Evolutionary conservation across 92 coral and sea anemone species (phyloP).

Genomic region (Pocillopora grandis): DNA sequence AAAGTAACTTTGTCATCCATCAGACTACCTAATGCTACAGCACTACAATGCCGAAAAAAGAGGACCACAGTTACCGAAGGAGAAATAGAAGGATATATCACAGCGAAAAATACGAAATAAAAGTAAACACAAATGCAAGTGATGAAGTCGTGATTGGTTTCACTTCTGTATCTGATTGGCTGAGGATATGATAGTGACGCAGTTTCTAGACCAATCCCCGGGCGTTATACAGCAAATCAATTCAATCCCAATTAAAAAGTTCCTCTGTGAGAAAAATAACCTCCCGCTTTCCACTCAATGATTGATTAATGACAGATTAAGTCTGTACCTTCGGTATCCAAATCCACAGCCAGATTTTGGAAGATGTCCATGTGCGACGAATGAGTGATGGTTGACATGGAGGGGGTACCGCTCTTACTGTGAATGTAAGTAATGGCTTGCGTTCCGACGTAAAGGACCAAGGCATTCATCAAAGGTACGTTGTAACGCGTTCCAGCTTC

Average conservation of each 20-base stretch:
- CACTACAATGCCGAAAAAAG: neutral
- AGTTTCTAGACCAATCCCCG: too few species aligned
- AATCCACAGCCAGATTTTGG: slow-evolving; percentile 97
- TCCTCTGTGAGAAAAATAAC: neutral
- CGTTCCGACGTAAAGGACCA: slow-evolving; percentile 97
- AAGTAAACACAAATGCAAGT: too few species aligned
- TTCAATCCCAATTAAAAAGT: neutral
- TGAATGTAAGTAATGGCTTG: slow-evolving; percentile 98
- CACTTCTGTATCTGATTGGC: too few species aligned
- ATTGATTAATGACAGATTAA: neutral
- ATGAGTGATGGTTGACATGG: slow-evolving; percentile 99
- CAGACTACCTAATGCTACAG: neutral
- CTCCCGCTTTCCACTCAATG: neutral
- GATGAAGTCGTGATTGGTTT: too few species aligned
- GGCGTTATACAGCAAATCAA: too few species aligned
- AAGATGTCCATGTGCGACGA: slow-evolving; percentile 99
- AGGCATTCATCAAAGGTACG: slow-evolving; percentile 96
- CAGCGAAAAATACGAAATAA: too few species aligned
- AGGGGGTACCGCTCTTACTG: slow-evolving; percentile 97
- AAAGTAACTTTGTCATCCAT: neutral
- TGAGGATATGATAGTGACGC: too few species aligned
- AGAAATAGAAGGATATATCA: too few species aligned
- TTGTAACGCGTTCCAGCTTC: slow-evolving; percentile 98
- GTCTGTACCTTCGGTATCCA: slow-evolving; percentile 93
- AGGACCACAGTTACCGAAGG: neutral